A percentile compares a stretch with the other conserved stretches of the same genome.
These are phyloP conservation scores for Argyresthia albistria DNA, from an alignment of 2,888 invertebrate genomes.

Conservation along the genomic window DNA sequence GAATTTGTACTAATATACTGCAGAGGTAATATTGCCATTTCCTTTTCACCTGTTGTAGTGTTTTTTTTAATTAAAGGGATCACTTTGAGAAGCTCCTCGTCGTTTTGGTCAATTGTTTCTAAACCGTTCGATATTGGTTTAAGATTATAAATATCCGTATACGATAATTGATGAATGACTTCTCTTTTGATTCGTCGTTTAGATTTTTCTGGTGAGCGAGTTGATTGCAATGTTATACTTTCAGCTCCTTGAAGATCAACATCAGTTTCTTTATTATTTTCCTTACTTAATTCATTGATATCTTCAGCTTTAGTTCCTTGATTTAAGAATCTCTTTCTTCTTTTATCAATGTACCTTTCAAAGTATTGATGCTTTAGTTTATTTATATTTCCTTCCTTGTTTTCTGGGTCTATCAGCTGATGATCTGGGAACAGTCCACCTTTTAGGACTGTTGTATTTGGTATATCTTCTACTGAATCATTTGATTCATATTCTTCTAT, in stretches of 20 bases:
- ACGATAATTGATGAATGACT: conserved; percentile 27
- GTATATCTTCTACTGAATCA: conserved; percentile 30
- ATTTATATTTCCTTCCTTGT: conserved; percentile 22
- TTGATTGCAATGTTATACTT: conserved; percentile 14
- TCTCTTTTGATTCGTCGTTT: conserved; percentile 40
- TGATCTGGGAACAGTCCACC: conserved; percentile 51
- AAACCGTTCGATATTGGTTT: conserved; percentile 22
- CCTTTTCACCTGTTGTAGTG: conserved; percentile 19
- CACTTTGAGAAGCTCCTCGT: conserved; percentile 40
- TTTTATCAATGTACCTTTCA: conserved; percentile 53
- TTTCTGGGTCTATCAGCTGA: conserved; percentile 33
- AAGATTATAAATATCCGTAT: conserved; percentile 32
- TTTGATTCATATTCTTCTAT: conserved; percentile 36
- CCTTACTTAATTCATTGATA: conserved; percentile 19
- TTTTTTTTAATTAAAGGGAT: conserved; percentile 30
- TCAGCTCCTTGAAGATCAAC: conserved; percentile 37
- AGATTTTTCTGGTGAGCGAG: conserved; percentile 8
- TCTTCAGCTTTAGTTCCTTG: conserved; percentile 21
- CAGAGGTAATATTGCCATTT: conserved; percentile 45
- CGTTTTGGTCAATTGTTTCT: conserved; percentile 31
- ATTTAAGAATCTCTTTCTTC: conserved; percentile 48
- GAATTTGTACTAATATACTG: conserved; percentile 53
- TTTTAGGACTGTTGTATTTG: conserved; percentile 53
- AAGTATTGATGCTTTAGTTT: conserved; percentile 60
- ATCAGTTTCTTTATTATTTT: conserved; percentile 23